Evolutionary conservation across 2,797 vertebrate genomes (phyloP).

Genomic region (Eidolon dupreanum): DNA sequence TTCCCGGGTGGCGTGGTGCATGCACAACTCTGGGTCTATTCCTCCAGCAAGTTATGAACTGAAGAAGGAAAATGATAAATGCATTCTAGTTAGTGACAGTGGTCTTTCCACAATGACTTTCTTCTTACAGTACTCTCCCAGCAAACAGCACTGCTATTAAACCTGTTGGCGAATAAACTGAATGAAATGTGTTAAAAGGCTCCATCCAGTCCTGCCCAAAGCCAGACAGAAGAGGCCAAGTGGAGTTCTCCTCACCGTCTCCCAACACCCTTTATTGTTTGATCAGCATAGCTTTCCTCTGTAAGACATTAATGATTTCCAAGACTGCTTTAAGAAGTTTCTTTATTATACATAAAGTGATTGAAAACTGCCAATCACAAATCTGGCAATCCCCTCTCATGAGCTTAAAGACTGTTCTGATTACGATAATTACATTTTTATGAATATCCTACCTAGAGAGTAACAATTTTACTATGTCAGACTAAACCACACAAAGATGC

Average conservation of each 20-base stretch:
- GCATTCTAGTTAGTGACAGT: background rate
- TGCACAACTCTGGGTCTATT: background rate
- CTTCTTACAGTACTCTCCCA: background rate
- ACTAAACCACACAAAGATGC: constrained; percentile 70
- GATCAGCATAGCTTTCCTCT: constrained; percentile 35
- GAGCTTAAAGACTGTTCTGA: constrained; percentile 81
- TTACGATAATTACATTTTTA: constrained; percentile 77
- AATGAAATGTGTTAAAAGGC: background rate
- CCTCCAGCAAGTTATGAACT: background rate
- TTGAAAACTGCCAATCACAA: constrained; percentile 79
- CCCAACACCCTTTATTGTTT: constrained; percentile 22
- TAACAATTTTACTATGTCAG: constrained; percentile 71
- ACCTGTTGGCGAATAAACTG: background rate
- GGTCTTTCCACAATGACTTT: background rate
- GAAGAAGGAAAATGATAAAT: background rate
- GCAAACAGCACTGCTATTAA: background rate
- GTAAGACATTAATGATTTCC: constrained; percentile 39
- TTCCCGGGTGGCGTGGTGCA: background rate
- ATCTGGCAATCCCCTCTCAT: constrained; percentile 71
- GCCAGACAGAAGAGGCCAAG: background rate
- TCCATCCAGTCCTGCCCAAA: background rate
- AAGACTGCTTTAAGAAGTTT: constrained; percentile 66
- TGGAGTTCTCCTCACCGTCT: background rate
- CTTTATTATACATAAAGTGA: constrained; percentile 66
- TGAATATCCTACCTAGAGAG: constrained; percentile 77